phyloP scores from a whole-genome alignment of 1,140 invertebrate genomes.

The Leptinotarsa defecta region DNA sequence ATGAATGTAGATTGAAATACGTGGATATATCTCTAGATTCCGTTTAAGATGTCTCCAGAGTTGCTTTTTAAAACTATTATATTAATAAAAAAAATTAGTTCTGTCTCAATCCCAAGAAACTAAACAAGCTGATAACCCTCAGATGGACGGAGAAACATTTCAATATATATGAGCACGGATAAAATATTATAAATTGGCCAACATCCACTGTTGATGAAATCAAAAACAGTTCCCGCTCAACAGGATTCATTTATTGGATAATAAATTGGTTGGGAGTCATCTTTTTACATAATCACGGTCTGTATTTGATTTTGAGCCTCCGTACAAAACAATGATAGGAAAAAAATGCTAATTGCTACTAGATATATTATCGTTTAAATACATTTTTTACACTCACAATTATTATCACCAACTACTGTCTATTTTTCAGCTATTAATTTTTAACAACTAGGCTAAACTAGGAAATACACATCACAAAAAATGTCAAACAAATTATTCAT shows the following conservation, averaged over 20 bases:
- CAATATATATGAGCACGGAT: no score
- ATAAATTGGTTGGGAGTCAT: background rate
- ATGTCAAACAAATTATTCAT: background rate
- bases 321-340: constrained; percentile 10
- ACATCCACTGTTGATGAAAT: background rate
- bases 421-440: constrained; percentile 35
- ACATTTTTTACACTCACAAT: constrained; percentile 38
- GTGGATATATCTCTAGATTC: no score
- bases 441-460: constrained; percentile 33
- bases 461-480: constrained; percentile 32
- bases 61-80: no score
- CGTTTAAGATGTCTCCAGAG: no score
- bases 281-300: background rate
- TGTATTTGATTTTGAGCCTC: background rate
- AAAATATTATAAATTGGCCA: no score
- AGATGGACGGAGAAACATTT: no score
- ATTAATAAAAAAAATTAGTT: no score
- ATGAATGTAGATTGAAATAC: no score
- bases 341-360: constrained; percentile 20
- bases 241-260: constrained; percentile 6
- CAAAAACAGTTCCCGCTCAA: background rate
- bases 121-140: no score
- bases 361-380: constrained; percentile 33
- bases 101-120: no score
- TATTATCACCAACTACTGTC: constrained; percentile 35